Conservation (phyloP, 2,797 vertebrate species). For the Poeciliopsis presidionis region DNA sequence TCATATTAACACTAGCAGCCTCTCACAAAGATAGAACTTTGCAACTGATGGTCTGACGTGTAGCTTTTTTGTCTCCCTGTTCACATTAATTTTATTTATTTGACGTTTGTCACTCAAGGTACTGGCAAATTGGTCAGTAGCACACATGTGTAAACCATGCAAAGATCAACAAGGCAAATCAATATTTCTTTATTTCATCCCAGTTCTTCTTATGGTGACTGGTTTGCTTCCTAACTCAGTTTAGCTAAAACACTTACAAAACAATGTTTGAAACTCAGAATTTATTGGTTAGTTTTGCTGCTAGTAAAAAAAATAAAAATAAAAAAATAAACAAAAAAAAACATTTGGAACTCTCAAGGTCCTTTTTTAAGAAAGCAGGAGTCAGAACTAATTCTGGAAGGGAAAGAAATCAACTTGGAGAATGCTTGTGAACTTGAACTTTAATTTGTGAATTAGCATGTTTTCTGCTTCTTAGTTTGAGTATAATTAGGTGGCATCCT, state of each 20-base stretch:
- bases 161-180: neutral
- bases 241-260: neutral
- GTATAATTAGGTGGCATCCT: constrained; percentile 36
- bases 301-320: too few species aligned
- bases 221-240: neutral
- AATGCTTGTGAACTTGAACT: constrained; percentile 4
- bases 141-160: neutral
- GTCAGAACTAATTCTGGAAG: neutral
- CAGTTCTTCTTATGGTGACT: neutral
- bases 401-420: constrained; percentile 8
- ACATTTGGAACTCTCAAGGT: neutral
- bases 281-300: neutral
- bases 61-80: neutral
- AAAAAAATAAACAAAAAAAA: neutral
- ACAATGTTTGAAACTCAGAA: neutral
- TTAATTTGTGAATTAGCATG: constrained; percentile 12
- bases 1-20: neutral
- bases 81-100: neutral
- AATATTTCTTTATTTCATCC: neutral
- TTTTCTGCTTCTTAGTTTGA: constrained; percentile 30
- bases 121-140: neutral
- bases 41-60: neutral
- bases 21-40: neutral
- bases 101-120: neutral
- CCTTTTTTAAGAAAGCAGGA: neutral